Evolutionary conservation across 2,113 vertebrate species (phyloP), one percentile per base, ranked within the genome.

Genomic region (Alosa alosa): DNA sequence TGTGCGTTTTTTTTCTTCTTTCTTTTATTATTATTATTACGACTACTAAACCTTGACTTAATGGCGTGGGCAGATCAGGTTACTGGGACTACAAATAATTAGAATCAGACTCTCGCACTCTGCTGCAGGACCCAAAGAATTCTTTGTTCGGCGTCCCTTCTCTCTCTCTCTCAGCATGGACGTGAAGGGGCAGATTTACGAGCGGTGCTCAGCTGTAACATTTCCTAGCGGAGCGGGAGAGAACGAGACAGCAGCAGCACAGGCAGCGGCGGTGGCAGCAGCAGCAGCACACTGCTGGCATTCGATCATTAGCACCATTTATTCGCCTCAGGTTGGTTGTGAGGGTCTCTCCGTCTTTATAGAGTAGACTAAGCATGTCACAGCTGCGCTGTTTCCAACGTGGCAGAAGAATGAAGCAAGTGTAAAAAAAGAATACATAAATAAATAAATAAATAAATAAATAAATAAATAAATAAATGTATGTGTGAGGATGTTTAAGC

Each of bases 71-170:
- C 47, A 57, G 87, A 88, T 93, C 86, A 86, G 87, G 84, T 92
- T 92, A 92, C 92, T 89, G 87, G 60, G 72, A 83, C 90, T 89
- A 88, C 89, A 90, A 84, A 89, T 91, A 91, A 91, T 75, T 91
- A 89, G 87, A 91, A 90, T 91, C 88, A 86, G 88, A 45, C 89
- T 90, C 90, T 78, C 31, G 72, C 86, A 75, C 84, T 78, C 72
- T 18, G 31, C 72, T 39, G 36, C 72, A 50, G 86, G 39, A 84
- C 88, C 4, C 0, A 87, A 84, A 86, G 89, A 86, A 88, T 91
- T 83, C 86, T 87, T 6, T 47, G 88, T 86, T 88, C 84, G 82
- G 84, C 84, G 86, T 81, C 82, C 84, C 2, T 88, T 36, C 72
- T 39, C 36, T 39, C 72, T 72, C 25, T 36, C 72, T 78, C 31